Evolutionary conservation across 2,888 invertebrate species (phyloP), one percentile per base, ranked within the genome.

Genomic region (Drosophila anceps): DNA sequence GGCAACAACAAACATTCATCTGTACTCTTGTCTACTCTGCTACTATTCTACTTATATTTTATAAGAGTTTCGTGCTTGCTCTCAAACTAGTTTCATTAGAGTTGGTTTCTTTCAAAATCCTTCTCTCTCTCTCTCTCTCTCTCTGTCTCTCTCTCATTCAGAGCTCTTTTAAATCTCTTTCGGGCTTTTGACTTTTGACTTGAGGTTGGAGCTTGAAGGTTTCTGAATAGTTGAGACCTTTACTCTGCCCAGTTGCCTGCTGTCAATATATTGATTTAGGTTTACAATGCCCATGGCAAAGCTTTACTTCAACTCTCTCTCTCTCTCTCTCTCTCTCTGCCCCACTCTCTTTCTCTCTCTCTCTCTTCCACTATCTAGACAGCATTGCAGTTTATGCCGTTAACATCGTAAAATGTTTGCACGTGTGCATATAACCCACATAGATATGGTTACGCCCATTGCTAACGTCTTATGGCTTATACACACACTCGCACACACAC

Each of bases 391-490:
- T 88, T 85, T 79, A 76, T 44, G 67, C 71, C 86, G 86, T 74
- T 84, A 77, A 74, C 78, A 70, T 82, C 82, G 86, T 83, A 88
- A 83, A 88, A 86, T 81, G 78, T 70, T 65, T 65, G 76, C 35
- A 69, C 55, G 54, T 58, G 62, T 54, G 37, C 51, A 33, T 63
- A 58, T 76, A 67, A 51, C 76, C 76, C 77, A 71, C 76, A 77
- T 79, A 69, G 76, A 68, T 69, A 64, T 69, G 73, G 75, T 48
- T 60, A 78, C 75, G 55, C 79, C 79, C 73, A 63, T 39, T 44
- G 41, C 59, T 55, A 55, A 35, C 48, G 65, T 67, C 63, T 63
- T 46, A 18, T 43, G 33, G 65, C 48, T 20, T 60, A n/a, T 24
- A 53, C 31, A 31, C 18, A 50, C 31, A 51, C 18, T 4, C 4